Evolutionary conservation across 1,140 invertebrate genomes (phyloP), one percentile per base, ranked within the genome.

Genomic region (Drosophila azteca): DNA sequence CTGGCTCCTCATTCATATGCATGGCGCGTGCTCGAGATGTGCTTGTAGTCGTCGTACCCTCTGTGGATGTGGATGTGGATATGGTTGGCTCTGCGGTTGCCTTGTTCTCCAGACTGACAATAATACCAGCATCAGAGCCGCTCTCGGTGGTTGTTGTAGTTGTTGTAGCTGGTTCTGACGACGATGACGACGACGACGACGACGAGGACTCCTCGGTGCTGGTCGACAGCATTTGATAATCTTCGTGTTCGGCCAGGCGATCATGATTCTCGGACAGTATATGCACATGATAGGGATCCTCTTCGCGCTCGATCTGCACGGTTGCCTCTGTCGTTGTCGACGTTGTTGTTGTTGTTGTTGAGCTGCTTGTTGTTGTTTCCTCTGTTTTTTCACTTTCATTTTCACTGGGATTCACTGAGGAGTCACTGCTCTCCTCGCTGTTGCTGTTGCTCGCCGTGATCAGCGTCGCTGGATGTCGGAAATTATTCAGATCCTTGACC

Each of bases 181-280:
- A 15, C 41, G 60, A 26, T 39, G 61, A 50, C 43, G 57, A 51
- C 63, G 85, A 15, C 41, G 60, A 26, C 43, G 61, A 50, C 43
- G 57, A 51, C 63, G 85, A 67, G 24, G 64, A 49, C 52, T 85
- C 77, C 53, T 90, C 90, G 53, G 85, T 84, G 62, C 81, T 87
- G 67, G 84, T 90, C 50, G 81, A 90, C 35, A 90, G 70, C 82
- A 90, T 87, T 90, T 90, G 85, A 83, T 90, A 90, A 84, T 90
- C 90, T 78, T 89, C 89, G 53, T 90, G 89, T 80, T 90, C 89
- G 77, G 90, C 89, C 75, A 90, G 84, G 75, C 89, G 81, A 81
- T 90, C 90, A 83, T 90, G 90, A 79, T 90, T 89, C 67, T 90
- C 90, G 58, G 90, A 90, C 59, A 90, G 79, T 87, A 90, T 90